Conservation (phyloP, 2,797 vertebrate genomes). For the Gephyroberyx darwinii region DNA sequence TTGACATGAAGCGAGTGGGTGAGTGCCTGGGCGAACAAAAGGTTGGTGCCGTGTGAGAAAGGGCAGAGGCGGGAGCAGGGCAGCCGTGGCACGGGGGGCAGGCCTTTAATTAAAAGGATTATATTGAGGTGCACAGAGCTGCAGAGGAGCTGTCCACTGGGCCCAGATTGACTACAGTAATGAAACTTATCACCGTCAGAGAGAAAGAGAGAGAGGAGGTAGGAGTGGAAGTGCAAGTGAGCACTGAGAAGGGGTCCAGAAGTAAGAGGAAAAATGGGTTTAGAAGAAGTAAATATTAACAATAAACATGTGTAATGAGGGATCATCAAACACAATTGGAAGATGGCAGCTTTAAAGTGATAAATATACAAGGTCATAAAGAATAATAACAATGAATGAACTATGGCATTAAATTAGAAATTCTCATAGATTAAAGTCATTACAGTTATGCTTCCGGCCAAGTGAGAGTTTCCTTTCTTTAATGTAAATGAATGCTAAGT, state of each 20-base stretch:
- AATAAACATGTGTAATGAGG: constrained; percentile 57
- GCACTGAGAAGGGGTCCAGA: constrained; percentile 32
- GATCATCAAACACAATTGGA: constrained; percentile 52
- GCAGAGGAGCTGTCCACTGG: constrained; percentile 81
- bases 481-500: constrained; percentile 81
- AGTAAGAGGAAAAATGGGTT: constrained; percentile 38
- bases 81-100: constrained; percentile 63
- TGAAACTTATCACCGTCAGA: constrained; percentile 81
- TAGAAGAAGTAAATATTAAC: constrained; percentile 61
- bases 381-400: constrained; percentile 77
- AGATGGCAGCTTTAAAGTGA: constrained; percentile 52
- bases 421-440: constrained; percentile 78
- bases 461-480: constrained; percentile 74
- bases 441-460: constrained; percentile 74
- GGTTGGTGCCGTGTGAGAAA: constrained; percentile 73
- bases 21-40: constrained; percentile 84
- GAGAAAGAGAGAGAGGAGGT: constrained; percentile 37
- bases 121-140: constrained; percentile 83
- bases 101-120: constrained; percentile 89
- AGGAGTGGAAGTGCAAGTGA: constrained; percentile 1
- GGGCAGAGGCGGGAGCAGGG: constrained; percentile 77
- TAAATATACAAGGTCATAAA: constrained; percentile 77
- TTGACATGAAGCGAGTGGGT: constrained; percentile 83
- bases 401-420: constrained; percentile 74
- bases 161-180: constrained; percentile 85